Percentiles rank a stretch among this genome's conserved stretches.
Conservation (phyloP, 53 echinoderm and acorn worm species). For the Antedon mediterranea region DNA sequence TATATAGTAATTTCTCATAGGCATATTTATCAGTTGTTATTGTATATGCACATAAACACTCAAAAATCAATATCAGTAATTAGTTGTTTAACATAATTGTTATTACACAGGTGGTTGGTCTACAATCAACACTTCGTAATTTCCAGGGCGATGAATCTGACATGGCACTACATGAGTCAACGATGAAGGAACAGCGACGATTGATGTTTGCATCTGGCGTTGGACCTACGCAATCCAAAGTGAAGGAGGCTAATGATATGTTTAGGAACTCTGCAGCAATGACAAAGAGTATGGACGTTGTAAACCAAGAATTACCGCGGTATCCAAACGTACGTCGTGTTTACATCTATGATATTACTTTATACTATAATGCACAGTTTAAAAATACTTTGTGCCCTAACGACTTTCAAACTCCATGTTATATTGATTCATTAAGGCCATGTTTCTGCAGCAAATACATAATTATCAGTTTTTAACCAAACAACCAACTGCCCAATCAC, state of each 20-base stretch:
- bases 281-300: slow-evolving; percentile 54
- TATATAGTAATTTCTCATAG: not conserved
- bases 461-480: too few relatives aligned
- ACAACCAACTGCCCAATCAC: too few relatives aligned
- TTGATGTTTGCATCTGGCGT: slow-evolving; percentile 69
- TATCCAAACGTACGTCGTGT: slow-evolving; percentile 66
- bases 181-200: slow-evolving; percentile 59
- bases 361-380: too few relatives aligned
- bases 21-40: not conserved
- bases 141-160: slow-evolving; percentile 43
- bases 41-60: too few relatives aligned
- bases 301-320: slow-evolving; percentile 45
- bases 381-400: too few relatives aligned
- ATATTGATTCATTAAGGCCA: too few relatives aligned
- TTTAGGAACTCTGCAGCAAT: slow-evolving; percentile 16
- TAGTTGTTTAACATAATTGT: not conserved
- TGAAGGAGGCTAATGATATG: slow-evolving; percentile 50
- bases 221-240: slow-evolving; percentile 70
- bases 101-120: slow-evolving; percentile 57
- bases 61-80: too few relatives aligned
- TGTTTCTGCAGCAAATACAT: too few relatives aligned
- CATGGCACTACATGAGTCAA: slow-evolving; percentile 20
- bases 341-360: too few relatives aligned
- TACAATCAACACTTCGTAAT: slow-evolving; percentile 87
- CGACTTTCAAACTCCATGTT: too few relatives aligned